These are phyloP conservation scores for Eupleurogrammus muticus DNA, from an alignment of 2,797 vertebrate species.

Conservation along the genomic window DNA sequence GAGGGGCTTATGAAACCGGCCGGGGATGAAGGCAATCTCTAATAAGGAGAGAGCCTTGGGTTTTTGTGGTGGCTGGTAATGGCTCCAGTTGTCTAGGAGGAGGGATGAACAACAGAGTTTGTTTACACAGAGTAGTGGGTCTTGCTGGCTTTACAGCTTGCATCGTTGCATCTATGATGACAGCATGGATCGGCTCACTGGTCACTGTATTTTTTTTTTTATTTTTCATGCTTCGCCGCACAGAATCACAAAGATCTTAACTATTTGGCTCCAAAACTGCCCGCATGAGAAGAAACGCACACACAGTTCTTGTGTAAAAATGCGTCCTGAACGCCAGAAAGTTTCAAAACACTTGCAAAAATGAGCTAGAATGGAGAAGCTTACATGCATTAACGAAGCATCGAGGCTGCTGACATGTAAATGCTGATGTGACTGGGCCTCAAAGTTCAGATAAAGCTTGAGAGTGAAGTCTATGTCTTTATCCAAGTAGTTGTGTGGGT, in stretches of 20 bases:
- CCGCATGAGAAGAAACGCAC: constrained; percentile 4
- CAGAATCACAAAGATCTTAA: constrained; percentile 12
- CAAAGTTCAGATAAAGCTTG: background rate
- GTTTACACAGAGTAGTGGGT: constrained; percentile 67
- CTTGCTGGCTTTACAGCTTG: constrained; percentile 29
- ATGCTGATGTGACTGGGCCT: background rate
- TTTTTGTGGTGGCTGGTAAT: constrained; percentile 76
- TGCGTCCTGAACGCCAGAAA: background rate
- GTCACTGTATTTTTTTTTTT: constrained; percentile 4
- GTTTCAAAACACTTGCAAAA: background rate
- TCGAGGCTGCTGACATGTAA: background rate
- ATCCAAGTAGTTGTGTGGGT: background rate
- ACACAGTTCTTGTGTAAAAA: background rate
- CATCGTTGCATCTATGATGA: constrained; percentile 39
- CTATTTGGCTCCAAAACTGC: constrained; percentile 3
- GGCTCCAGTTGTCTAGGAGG: constrained; percentile 82
- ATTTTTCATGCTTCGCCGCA: constrained; percentile 6
- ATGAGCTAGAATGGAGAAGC: background rate
- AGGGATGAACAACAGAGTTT: constrained; percentile 69
- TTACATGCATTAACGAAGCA: background rate
- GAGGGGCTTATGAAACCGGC: constrained; percentile 65
- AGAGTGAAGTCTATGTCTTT: background rate
- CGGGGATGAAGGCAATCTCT: constrained; percentile 67
- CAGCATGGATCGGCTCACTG: constrained; percentile 28
- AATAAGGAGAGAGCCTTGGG: constrained; percentile 70